Evolutionary conservation across 2,113 vertebrate species (phyloP).

Genomic region (Circaetus cinerascens): DNA sequence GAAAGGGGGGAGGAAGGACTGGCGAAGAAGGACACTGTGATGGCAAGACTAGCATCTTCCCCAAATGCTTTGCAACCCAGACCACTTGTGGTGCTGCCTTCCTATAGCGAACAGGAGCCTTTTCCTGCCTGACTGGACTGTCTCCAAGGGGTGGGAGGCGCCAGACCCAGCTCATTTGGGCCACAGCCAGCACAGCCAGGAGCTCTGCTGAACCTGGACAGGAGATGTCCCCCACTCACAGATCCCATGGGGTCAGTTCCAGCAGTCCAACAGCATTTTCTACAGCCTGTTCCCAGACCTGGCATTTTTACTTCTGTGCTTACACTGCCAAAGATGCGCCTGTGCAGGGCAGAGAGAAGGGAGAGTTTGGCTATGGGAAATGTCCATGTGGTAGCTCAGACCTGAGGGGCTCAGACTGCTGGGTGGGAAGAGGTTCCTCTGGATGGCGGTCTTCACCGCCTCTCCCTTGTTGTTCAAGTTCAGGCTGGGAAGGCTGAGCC

Average conservation of each 20-base stretch:
- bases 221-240: not conserved
- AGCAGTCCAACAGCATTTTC: not conserved
- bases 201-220: not conserved
- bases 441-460: not conserved
- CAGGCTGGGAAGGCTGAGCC: not conserved
- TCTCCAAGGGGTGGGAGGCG: not conserved
- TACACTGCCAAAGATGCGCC: not conserved
- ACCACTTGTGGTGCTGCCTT: not conserved
- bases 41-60: conserved; percentile 85
- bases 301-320: not conserved
- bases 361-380: not conserved
- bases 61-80: conserved; percentile 81
- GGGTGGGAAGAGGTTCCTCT: not conserved
- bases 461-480: not conserved
- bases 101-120: not conserved
- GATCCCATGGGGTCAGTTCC: not conserved
- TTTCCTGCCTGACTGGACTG: not conserved
- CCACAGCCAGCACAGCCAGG: not conserved
- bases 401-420: not conserved
- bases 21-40: conserved; percentile 83
- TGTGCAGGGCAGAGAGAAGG: not conserved
- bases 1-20: too few species aligned
- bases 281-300: not conserved
- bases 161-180: not conserved
- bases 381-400: not conserved